These are phyloP conservation scores for Anoplolepis gracilipes DNA, from an alignment of 1,140 invertebrate species.

Conservation along the genomic window DNA sequence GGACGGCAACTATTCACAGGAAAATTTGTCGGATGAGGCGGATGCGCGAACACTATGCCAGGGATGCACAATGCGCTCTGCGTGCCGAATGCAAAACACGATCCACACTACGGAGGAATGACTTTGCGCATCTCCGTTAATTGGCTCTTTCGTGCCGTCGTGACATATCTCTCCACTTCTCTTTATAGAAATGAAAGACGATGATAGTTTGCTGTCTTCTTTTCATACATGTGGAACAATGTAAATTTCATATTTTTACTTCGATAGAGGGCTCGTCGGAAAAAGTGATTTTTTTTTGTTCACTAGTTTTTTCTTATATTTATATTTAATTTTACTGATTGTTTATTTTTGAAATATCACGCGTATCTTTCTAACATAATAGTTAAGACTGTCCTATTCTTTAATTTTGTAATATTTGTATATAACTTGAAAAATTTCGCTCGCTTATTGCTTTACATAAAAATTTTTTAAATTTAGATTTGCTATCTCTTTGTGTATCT, in stretches of 20 bases:
- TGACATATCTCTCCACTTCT: constrained; percentile 19
- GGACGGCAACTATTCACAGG: constrained; percentile 52
- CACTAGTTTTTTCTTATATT: background rate
- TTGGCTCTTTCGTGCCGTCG: constrained; percentile 44
- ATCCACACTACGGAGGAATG: constrained; percentile 2
- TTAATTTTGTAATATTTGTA: background rate
- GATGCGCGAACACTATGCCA: constrained; percentile 33
- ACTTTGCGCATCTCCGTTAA: constrained; percentile 43
- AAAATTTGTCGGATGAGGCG: constrained; percentile 59
- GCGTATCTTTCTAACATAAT: background rate
- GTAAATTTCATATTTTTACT: constrained; percentile 23
- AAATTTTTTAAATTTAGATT: constrained; percentile 8
- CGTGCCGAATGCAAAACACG: constrained; percentile 59
- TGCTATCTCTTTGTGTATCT: background rate
- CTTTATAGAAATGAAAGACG: constrained; percentile 41
- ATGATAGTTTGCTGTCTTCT: background rate
- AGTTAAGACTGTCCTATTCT: background rate
- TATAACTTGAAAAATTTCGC: no score
- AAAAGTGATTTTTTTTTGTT: background rate
- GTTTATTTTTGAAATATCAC: background rate
- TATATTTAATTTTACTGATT: background rate
- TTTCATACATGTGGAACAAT: background rate
- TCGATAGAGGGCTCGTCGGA: no score
- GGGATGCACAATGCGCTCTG: constrained; percentile 37
- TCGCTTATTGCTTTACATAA: no score